phyloP scores from a whole-genome alignment of 2,797 vertebrate species.

The Calcarius lapponicus region DNA sequence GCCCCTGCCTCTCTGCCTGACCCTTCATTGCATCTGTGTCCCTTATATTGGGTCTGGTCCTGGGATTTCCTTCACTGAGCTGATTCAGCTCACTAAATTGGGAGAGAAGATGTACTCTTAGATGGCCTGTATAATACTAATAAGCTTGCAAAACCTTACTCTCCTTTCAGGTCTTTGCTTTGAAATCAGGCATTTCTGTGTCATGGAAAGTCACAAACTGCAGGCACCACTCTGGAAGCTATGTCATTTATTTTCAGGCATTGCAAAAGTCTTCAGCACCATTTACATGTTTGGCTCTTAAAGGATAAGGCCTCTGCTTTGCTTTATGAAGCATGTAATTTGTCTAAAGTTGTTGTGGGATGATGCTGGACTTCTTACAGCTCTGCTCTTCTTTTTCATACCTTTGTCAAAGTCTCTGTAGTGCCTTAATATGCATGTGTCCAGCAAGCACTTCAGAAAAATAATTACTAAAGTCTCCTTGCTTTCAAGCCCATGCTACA shows the following conservation, averaged over 20 bases:
- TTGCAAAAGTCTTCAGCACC: not conserved
- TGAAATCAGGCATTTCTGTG: not conserved
- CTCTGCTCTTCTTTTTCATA: not conserved
- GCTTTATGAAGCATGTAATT: not conserved
- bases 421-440: fast-evolving
- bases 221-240: not conserved
- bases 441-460: not conserved
- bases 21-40: fast-evolving
- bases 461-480: not conserved
- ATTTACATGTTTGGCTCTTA: not conserved
- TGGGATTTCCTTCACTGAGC: not conserved
- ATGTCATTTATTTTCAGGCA: not conserved
- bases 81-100: not conserved
- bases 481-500: not conserved
- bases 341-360: not conserved
- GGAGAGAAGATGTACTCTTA: not conserved
- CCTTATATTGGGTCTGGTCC: not conserved
- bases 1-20: not conserved
- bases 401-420: not conserved
- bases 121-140: not conserved
- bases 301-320: not conserved
- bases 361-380: not conserved
- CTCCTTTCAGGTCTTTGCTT: not conserved
- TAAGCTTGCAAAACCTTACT: not conserved
- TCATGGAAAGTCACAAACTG: not conserved